Evolutionary conservation across 1,140 invertebrate species (phyloP).

Genomic region (Macrobrachium nipponense): DNA sequence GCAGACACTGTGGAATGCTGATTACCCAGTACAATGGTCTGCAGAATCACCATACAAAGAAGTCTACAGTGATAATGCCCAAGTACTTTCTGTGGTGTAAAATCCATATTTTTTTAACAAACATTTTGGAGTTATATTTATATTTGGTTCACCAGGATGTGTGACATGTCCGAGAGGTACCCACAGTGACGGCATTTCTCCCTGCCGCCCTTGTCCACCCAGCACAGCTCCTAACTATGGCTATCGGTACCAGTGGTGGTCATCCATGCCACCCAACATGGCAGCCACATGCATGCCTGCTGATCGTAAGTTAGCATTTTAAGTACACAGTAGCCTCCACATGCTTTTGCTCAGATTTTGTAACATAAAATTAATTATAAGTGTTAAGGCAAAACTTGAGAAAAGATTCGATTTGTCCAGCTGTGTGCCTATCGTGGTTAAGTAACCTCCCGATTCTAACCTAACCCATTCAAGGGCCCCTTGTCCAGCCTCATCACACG

Average conservation of each 20-base stretch:
- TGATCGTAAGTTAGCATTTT: constrained; percentile 66
- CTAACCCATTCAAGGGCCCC: no score
- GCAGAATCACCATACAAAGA: no score
- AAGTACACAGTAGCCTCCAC: not conserved
- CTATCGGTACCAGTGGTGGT: constrained; percentile 72
- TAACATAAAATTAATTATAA: no score
- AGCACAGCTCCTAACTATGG: constrained; percentile 73
- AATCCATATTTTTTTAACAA: not conserved
- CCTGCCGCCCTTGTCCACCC: constrained; percentile 71
- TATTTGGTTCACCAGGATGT: constrained; percentile 63
- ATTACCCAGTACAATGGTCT: no score
- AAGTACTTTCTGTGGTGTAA: no score
- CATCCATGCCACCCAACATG: constrained; percentile 71
- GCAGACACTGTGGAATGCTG: no score
- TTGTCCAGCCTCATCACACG: no score
- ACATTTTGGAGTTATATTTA: not conserved
- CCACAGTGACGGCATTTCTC: constrained; percentile 67
- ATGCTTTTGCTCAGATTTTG: not conserved
- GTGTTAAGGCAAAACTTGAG: no score
- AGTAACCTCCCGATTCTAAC: no score
- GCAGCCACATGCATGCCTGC: constrained; percentile 70
- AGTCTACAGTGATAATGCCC: no score
- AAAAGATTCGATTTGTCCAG: no score
- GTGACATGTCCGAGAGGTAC: constrained; percentile 60
- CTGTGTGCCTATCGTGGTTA: no score